Conservation (phyloP, 2,113 vertebrate genomes). For the Prietella phreatophila region DNA sequence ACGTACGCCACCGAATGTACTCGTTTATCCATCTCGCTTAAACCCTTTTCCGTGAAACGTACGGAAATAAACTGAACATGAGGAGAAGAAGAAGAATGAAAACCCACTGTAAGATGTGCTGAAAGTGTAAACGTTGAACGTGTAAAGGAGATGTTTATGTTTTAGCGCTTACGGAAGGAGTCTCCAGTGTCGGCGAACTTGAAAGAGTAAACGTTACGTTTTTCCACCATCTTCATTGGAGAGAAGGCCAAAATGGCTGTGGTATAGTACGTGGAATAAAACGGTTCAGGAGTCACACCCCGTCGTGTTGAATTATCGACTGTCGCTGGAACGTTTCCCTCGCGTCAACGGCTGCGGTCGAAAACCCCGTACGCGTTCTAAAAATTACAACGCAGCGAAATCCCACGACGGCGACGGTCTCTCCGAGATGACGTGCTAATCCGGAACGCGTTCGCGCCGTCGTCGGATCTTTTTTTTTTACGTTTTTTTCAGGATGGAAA, state of each 20-base stretch:
- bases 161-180: not conserved
- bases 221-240: not conserved
- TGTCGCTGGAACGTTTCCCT: not conserved
- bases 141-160: not conserved
- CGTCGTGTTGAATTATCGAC: not conserved
- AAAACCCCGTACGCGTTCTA: not conserved
- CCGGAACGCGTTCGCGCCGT: not conserved
- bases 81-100: not conserved
- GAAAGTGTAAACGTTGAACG: not conserved
- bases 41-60: not conserved
- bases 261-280: not conserved
- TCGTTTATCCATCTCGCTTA: not conserved
- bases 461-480: not conserved
- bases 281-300: not conserved
- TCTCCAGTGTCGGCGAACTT: not conserved
- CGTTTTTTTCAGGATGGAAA: constrained; percentile 24
- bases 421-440: not conserved
- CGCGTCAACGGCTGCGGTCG: not conserved
- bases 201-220: not conserved
- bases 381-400: not conserved
- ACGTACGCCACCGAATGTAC: not conserved
- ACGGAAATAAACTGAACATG: not conserved
- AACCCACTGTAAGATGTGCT: not conserved
- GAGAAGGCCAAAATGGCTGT: not conserved
- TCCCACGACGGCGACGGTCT: not conserved